Evolutionary conservation across 2,113 vertebrate genomes (phyloP).

Genomic region (Antechinus flavipes): DNA sequence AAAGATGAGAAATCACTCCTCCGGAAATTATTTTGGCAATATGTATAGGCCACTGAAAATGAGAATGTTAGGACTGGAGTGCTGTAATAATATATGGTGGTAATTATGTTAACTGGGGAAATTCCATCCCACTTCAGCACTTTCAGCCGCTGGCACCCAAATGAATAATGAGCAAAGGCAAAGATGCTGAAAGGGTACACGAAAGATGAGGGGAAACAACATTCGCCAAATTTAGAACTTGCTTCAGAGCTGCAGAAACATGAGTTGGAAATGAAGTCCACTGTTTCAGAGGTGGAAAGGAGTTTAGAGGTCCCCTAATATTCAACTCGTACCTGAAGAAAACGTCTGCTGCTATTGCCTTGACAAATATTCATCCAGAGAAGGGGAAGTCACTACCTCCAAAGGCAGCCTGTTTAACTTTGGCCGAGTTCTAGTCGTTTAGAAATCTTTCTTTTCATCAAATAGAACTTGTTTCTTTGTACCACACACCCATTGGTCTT

Average conservation of each 20-base stretch:
- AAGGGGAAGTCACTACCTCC: too few species aligned
- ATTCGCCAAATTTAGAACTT: constrained; percentile 71
- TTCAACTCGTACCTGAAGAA: neutral
- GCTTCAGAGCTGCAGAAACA: constrained; percentile 11
- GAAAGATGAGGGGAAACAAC: constrained; percentile 27
- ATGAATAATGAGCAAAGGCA: constrained; percentile 67
- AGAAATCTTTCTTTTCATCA: neutral
- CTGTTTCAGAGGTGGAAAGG: neutral
- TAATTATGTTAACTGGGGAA: constrained; percentile 81
- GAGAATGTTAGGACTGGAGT: constrained; percentile 75
- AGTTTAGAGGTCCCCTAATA: neutral
- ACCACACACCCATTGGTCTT: neutral
- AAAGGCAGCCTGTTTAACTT: neutral
- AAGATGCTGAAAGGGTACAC: constrained; percentile 59
- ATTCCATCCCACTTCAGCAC: constrained; percentile 75
- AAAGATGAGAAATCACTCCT: constrained; percentile 75
- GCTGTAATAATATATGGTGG: constrained; percentile 77
- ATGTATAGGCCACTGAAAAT: constrained; percentile 72
- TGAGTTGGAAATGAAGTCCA: neutral
- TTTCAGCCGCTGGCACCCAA: constrained; percentile 73
- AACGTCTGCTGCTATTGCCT: neutral
- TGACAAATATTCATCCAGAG: neutral
- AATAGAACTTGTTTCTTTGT: neutral
- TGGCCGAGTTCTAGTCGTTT: neutral
- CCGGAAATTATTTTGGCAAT: constrained; percentile 69